A percentile compares a stretch with the other conserved stretches of the same genome.
Conservation (phyloP, 2,113 vertebrate species). For the Pteronura brasiliensis region DNA sequence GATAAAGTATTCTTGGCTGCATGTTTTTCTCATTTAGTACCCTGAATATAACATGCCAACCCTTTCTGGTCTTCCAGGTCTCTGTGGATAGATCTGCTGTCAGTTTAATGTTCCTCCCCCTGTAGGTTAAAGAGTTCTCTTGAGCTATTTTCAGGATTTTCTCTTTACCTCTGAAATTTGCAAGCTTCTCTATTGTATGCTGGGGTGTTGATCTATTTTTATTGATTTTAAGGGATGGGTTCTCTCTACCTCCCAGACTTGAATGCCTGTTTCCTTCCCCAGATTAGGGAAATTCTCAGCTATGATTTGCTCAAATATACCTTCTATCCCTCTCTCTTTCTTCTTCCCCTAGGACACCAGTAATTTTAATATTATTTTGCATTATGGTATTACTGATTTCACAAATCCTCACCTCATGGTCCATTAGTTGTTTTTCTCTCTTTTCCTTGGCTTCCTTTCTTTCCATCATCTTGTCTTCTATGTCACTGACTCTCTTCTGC, state of each 20-base stretch:
- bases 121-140: neutral
- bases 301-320: neutral
- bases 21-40: no score
- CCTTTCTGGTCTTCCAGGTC: neutral
- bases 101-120: neutral
- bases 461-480: neutral
- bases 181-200: neutral
- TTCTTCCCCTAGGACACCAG: neutral
- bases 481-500: neutral
- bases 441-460: neutral
- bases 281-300: neutral
- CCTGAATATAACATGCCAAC: no score
- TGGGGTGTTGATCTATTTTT: neutral
- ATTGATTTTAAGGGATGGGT: neutral
- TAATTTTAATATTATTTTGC: neutral
- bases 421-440: neutral
- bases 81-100: neutral
- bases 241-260: neutral
- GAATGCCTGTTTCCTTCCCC: neutral
- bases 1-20: no score
- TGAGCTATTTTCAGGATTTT: neutral
- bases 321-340: neutral
- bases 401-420: neutral
- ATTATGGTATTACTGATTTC: neutral
- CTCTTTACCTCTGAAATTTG: neutral